Conservation (phyloP, 1,140 invertebrate species). For the Scaptomyza graminum region DNA sequence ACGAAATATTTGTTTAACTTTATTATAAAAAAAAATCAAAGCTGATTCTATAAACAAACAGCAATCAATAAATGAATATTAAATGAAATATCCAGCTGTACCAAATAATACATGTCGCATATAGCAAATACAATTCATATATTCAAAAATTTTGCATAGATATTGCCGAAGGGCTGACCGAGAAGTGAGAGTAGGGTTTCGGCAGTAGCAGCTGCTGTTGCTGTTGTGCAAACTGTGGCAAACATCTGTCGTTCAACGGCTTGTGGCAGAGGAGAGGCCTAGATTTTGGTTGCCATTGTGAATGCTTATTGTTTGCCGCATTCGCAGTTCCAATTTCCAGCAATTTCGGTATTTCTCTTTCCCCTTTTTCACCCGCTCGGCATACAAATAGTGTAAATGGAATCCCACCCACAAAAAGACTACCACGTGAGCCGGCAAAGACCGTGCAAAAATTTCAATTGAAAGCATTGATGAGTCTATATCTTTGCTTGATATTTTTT, state of each 20-base stretch:
- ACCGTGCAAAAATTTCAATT: constrained; percentile 78
- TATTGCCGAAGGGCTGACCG: constrained; percentile 60
- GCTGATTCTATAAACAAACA: constrained; percentile 6
- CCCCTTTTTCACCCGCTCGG: not conserved
- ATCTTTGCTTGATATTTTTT: constrained; percentile 36
- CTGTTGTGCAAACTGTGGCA: constrained; percentile 59
- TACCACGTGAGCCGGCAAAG: constrained; percentile 39
- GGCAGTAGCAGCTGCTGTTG: constrained; percentile 8
- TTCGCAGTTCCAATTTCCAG: constrained; percentile 68
- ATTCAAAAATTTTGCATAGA: constrained; percentile 33
- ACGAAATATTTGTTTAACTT: too few relatives aligned
- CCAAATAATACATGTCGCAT: not conserved
- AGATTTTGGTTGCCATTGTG: constrained; percentile 43
- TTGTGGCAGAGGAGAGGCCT: constrained; percentile 30
- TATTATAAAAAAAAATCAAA: too few relatives aligned
- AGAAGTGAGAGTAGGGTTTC: constrained; percentile 30
- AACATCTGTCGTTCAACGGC: constrained; percentile 47
- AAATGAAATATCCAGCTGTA: constrained; percentile 17
- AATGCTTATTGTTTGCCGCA: constrained; percentile 68
- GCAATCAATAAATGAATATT: constrained; percentile 19
- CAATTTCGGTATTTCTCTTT: constrained; percentile 40
- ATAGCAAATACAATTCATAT: constrained; percentile 9
- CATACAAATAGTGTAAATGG: constrained; percentile 52
- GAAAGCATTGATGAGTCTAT: constrained; percentile 78
- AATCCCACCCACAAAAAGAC: not conserved